Base-by-base conservation (phyloP, 2,113 vertebrate genomes). In the Stigmatopora argus region DNA sequence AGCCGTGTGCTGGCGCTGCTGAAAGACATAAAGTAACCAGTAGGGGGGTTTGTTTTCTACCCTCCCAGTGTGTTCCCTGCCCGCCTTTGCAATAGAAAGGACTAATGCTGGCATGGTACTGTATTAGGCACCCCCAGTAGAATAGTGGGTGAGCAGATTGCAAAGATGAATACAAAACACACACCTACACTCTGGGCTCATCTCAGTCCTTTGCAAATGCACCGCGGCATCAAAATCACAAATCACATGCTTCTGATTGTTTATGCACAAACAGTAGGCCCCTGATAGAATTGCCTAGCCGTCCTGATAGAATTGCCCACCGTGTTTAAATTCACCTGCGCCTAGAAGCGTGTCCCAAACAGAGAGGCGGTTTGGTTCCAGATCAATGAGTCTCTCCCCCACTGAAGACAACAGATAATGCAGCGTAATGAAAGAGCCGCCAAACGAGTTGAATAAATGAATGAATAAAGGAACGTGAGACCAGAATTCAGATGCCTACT, bases 371-470 rank as follows among this genome's bases (percentile, higher is more conserved):
- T 84, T 87, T 86, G 83, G 89, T 90, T 91, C 88, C 89, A 89
- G 89, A 88, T 89, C 88, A 89, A 89, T 88, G 90, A 88, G 85
- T 89, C 81, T 86, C 85, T 88, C 84, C 83, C 83, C 84, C 88
- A 88, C 86, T 86, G 86, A 89, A 87, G 83, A 89, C 84, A 87
- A 88, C 88, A 85, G 86, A 88, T 86, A 89, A 90, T 88, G 83
- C 84, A 86, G 86, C 84, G 86, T 88, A 90, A 90, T 89, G 87
- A 90, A 90, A 89, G 84, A 88, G 80, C 85, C 84, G 87, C 85
- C 87, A 90, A 90, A 90, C 86, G 85, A 90, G 85, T 83, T 87
- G 87, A 88, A 90, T 90, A 89, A 90, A 90, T 89, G 81, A 89
- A 90, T 86, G 86, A 90, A 86, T 89, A 88, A 89, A 87, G 88